Evolutionary conservation across 2,888 invertebrate genomes (phyloP).

Genomic region (Ariolimax columbianus): DNA sequence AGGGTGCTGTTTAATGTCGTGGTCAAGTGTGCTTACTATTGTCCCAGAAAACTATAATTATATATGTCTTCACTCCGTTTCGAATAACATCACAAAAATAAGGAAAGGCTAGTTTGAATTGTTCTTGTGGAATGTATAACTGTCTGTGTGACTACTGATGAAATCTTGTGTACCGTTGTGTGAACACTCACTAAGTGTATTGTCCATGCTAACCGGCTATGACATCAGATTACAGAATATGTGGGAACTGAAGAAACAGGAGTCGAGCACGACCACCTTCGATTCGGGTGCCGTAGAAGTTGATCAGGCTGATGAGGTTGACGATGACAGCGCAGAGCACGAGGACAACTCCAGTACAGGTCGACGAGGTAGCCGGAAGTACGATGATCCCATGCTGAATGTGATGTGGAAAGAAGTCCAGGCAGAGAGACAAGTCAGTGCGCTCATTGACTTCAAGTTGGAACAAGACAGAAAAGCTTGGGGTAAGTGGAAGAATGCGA

Average conservation of each 20-base stretch:
- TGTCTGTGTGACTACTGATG: too few species aligned
- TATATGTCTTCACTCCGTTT: too few species aligned
- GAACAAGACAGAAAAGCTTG: slow-evolving; percentile 31
- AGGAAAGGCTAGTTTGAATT: too few species aligned
- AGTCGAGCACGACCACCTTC: not conserved
- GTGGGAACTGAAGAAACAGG: slow-evolving; percentile 1
- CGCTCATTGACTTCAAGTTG: not conserved
- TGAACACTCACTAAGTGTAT: too few species aligned
- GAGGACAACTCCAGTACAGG: not conserved
- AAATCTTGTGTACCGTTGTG: too few species aligned
- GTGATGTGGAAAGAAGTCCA: slow-evolving; percentile 29
- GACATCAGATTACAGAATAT: not conserved
- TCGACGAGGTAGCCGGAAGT: not conserved
- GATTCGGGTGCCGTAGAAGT: not conserved
- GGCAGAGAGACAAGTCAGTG: slow-evolving; percentile 10
- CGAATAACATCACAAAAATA: too few species aligned
- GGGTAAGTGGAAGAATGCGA: slow-evolving; percentile 22
- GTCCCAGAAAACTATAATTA: too few species aligned
- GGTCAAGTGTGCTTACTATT: too few species aligned
- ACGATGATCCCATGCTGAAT: slow-evolving; percentile 36
- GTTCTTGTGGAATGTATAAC: too few species aligned
- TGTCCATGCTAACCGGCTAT: not conserved
- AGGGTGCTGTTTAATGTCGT: too few species aligned
- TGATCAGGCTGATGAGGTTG: not conserved
- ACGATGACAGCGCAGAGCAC: not conserved